Evolutionary conservation across 2,113 vertebrate species (phyloP).

Genomic region (Crotalus tigris): DNA sequence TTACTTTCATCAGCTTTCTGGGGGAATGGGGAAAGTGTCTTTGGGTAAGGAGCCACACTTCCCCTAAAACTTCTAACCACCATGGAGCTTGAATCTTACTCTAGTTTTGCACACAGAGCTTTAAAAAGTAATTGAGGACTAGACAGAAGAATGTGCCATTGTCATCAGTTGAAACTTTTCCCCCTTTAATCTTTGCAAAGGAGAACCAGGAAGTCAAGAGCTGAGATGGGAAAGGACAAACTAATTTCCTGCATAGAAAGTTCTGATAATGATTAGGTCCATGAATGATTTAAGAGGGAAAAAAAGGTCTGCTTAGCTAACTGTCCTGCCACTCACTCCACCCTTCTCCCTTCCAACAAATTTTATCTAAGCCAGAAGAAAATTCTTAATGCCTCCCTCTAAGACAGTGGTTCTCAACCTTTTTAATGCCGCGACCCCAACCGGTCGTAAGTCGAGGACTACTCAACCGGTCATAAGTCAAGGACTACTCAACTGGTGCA

Average conservation of each 20-base stretch:
- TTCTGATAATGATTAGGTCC: neutral
- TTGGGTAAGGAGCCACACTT: neutral
- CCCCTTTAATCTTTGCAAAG: slow-evolving; percentile 27
- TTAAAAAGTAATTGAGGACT: neutral
- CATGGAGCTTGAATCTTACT: neutral
- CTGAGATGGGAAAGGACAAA: neutral
- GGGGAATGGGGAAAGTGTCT: neutral
- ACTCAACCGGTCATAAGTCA: too few relatives aligned
- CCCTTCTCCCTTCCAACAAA: slow-evolving; percentile 56
- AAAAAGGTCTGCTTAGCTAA: slow-evolving; percentile 35
- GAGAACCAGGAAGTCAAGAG: slow-evolving; percentile 54
- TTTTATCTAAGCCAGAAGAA: slow-evolving; percentile 61
- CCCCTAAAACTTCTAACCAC: neutral
- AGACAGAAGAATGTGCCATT: too few relatives aligned
- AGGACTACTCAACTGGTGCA: too few relatives aligned
- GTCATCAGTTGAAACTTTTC: neutral
- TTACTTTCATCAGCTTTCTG: neutral
- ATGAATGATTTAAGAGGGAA: neutral
- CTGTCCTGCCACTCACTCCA: slow-evolving; percentile 11
- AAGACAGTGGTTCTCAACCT: neutral
- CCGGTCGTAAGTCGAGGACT: too few relatives aligned
- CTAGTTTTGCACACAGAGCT: neutral
- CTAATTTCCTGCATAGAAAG: neutral
- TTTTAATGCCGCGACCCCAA: too few relatives aligned
- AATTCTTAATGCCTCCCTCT: slow-evolving; percentile 62